A percentile compares a stretch with the other conserved stretches of the same genome.
These are phyloP conservation scores for Cataglyphis altisquamis DNA, from an alignment of 2,888 invertebrate species.

Conservation along the genomic window DNA sequence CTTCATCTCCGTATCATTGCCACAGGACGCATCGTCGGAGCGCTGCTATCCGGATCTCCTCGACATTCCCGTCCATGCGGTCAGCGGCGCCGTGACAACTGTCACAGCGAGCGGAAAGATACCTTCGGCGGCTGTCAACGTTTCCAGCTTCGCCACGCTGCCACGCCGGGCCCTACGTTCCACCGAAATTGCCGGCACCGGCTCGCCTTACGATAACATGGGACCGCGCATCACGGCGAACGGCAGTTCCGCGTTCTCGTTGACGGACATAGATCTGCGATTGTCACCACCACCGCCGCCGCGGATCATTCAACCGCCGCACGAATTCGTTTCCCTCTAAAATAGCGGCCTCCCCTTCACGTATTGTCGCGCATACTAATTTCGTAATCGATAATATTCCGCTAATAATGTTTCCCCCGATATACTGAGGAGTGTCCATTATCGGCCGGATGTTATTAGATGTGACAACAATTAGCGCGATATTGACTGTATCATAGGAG, in stretches of 20 bases:
- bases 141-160: slow-evolving; percentile 84
- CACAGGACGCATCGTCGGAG: slow-evolving; percentile 90
- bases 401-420: slow-evolving; percentile 23
- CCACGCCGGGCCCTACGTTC: slow-evolving; percentile 87
- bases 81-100: slow-evolving; percentile 59
- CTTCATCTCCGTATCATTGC: slow-evolving; percentile 93
- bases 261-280: slow-evolving; percentile 89
- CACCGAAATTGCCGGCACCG: slow-evolving; percentile 84
- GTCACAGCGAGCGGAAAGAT: slow-evolving; percentile 62
- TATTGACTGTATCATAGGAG: slow-evolving; percentile 22
- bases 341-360: background rate
- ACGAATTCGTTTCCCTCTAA: slow-evolving; percentile 88
- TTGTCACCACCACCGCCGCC: slow-evolving; percentile 88
- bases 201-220: slow-evolving; percentile 95
- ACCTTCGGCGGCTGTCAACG: slow-evolving; percentile 77
- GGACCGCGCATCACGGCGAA: slow-evolving; percentile 95
- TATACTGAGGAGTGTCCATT: slow-evolving; percentile 30
- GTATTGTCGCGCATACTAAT: slow-evolving; percentile 8
- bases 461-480: slow-evolving; percentile 37
- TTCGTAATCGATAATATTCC: slow-evolving; percentile 35
- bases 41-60: slow-evolving; percentile 94
- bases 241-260: slow-evolving; percentile 94
- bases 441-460: slow-evolving; percentile 29
- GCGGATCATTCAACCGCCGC: slow-evolving; percentile 87
- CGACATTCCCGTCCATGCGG: slow-evolving; percentile 88